Conservation (phyloP, 2,113 vertebrate genomes). For the Bombycilla garrulus region DNA sequence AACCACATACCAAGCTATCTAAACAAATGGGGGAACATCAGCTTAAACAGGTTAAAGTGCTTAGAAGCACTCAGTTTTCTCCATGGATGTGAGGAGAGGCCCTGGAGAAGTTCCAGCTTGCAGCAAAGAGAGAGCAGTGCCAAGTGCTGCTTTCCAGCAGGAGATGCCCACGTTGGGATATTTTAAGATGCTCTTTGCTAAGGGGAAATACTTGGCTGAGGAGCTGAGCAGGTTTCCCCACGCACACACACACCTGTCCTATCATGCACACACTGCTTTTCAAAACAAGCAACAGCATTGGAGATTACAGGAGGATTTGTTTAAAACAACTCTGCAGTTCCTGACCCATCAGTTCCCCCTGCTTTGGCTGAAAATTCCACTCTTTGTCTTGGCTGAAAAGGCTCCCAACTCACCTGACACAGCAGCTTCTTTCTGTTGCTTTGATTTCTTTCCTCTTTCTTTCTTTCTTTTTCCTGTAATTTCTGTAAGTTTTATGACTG, state of each 20-base stretch:
- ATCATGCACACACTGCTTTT: neutral
- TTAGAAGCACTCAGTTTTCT: neutral
- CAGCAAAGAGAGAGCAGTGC: neutral
- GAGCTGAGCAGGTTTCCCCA: conserved; percentile 30
- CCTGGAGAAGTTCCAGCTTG: conserved; percentile 55
- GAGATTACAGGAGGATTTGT: conserved; percentile 6
- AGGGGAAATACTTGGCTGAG: conserved; percentile 26
- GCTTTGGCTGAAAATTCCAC: neutral
- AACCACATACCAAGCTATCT: neutral
- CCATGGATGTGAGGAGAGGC: neutral
- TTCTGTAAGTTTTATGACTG: neutral
- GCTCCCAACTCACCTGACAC: neutral
- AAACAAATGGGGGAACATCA: neutral
- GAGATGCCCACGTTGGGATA: neutral
- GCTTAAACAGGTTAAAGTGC: neutral
- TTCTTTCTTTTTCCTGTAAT: neutral
- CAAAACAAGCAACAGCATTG: neutral
- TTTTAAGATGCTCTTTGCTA: conserved; percentile 9
- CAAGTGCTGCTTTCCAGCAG: conserved; percentile 24
- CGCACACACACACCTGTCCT: neutral
- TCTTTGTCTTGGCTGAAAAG: neutral
- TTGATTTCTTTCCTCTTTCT: neutral
- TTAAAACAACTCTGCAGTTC: neutral
- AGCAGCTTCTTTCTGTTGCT: neutral
- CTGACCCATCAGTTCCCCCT: neutral